Conservation (phyloP, 1,140 invertebrate species). For the Magallana angulata region DNA sequence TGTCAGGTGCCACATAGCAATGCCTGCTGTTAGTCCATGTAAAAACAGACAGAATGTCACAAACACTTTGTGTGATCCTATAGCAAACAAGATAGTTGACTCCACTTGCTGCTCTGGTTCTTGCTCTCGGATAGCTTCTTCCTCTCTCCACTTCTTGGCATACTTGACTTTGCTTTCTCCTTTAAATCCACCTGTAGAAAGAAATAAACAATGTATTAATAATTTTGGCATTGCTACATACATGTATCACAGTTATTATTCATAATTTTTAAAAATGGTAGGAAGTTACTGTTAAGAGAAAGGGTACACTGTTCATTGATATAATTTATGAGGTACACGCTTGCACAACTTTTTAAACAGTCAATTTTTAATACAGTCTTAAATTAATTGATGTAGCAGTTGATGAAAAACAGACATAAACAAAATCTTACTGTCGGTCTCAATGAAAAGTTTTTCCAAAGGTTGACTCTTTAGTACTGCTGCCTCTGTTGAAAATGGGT, state of each 20-base stretch:
- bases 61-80: slow-evolving; percentile 68
- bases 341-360: no score
- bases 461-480: slow-evolving; percentile 71
- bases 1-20: slow-evolving; percentile 74
- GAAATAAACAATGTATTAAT: not conserved
- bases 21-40: slow-evolving; percentile 74
- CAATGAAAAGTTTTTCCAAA: slow-evolving; percentile 73
- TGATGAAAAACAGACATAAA: no score
- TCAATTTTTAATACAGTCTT: no score
- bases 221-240: no score
- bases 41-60: slow-evolving; percentile 71
- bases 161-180: slow-evolving; percentile 69
- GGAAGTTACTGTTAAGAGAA: no score
- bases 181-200: slow-evolving; percentile 72
- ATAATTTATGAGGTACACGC: no score
- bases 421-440: slow-evolving; percentile 69
- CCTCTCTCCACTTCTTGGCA: slow-evolving; percentile 66
- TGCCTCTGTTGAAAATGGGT: slow-evolving; percentile 60
- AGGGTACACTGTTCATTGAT: no score
- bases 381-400: no score
- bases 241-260: no score
- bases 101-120: slow-evolving; percentile 55
- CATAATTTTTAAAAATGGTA: no score
- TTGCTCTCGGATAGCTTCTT: slow-evolving; percentile 59
- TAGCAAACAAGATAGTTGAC: slow-evolving; percentile 73